Evolutionary conservation across 2,888 invertebrate species (phyloP).

Genomic region (Loripinus fragilis): DNA sequence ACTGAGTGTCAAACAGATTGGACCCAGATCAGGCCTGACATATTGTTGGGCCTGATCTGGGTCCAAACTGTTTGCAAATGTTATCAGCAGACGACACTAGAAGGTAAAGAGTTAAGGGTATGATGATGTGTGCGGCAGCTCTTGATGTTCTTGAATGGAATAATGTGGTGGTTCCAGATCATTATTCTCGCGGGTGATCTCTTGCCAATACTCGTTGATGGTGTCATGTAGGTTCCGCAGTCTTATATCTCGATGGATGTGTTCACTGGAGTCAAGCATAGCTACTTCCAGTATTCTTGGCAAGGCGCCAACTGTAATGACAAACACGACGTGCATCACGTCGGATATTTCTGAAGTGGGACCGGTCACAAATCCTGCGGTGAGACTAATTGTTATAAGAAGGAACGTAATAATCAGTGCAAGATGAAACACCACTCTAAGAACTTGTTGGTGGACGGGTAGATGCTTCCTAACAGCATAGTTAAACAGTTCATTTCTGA

Average conservation of each 20-base stretch:
- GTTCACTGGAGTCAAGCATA: constrained; percentile 25
- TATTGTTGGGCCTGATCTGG: too few relatives aligned
- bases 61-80: too few relatives aligned
- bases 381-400: constrained; percentile 3
- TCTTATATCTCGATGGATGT: constrained; percentile 35
- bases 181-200: too few relatives aligned
- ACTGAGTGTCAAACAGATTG: too few relatives aligned
- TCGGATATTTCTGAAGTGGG: constrained; percentile 30
- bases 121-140: too few relatives aligned
- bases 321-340: constrained; percentile 51
- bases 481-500: constrained; percentile 32
- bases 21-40: too few relatives aligned
- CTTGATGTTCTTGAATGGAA: too few relatives aligned
- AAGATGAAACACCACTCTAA: constrained; percentile 21
- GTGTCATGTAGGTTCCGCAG: not conserved
- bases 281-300: constrained; percentile 43
- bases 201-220: not conserved
- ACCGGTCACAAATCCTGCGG: constrained; percentile 4
- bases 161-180: too few relatives aligned
- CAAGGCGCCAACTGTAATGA: constrained; percentile 41
- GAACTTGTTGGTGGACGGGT: constrained; percentile 37
- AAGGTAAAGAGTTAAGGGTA: too few relatives aligned
- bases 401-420: constrained; percentile 25
- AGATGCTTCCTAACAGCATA: constrained; percentile 19
- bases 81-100: too few relatives aligned